Conservation (phyloP, 2,888 invertebrate genomes). For the Dasypolia templi region DNA sequence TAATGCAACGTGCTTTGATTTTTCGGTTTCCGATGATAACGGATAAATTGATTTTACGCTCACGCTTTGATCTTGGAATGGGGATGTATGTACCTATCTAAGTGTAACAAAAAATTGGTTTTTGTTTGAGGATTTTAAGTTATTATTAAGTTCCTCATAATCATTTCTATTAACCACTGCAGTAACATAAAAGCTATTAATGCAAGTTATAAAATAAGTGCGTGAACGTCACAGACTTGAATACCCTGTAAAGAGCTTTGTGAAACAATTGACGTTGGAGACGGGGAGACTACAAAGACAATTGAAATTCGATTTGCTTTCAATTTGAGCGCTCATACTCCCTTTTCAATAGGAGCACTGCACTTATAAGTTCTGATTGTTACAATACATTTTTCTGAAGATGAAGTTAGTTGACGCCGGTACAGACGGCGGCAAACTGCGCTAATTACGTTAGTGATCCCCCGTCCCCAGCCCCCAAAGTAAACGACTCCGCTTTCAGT, state of each 20-base stretch:
- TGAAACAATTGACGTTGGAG: conserved; percentile 61
- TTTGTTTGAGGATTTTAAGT: conserved; percentile 8
- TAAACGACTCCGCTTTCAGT: conserved; percentile 88
- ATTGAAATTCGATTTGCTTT: conserved; percentile 67
- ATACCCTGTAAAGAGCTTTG: conserved; percentile 59
- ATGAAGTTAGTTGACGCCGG: conserved; percentile 78
- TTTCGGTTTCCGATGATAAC: conserved; percentile 57
- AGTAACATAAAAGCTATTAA: conserved; percentile 39
- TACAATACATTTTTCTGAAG: conserved; percentile 77
- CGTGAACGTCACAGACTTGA: conserved; percentile 47
- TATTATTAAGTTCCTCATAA: conserved; percentile 14
- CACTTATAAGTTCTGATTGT: conserved; percentile 75
- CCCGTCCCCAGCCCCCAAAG: conserved; percentile 77
- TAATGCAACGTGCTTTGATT: conserved; percentile 69
- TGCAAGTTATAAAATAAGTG: conserved; percentile 52
- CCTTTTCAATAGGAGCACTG: conserved; percentile 64
- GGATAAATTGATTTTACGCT: conserved; percentile 62
- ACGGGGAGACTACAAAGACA: conserved; percentile 64
- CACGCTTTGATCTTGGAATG: conserved; percentile 42
- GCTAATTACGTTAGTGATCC: conserved; percentile 88
- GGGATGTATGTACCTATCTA: conserved; percentile 12
- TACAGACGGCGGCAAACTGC: conserved; percentile 78
- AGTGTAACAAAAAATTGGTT: conserved; percentile 9
- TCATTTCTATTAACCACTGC: conserved; percentile 27
- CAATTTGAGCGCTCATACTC: conserved; percentile 63